A percentile compares a stretch with the other conserved stretches of the same genome.
These are phyloP conservation scores for Corythoichthys intestinalis DNA, from an alignment of 2,113 vertebrate genomes.

Conservation along the genomic window DNA sequence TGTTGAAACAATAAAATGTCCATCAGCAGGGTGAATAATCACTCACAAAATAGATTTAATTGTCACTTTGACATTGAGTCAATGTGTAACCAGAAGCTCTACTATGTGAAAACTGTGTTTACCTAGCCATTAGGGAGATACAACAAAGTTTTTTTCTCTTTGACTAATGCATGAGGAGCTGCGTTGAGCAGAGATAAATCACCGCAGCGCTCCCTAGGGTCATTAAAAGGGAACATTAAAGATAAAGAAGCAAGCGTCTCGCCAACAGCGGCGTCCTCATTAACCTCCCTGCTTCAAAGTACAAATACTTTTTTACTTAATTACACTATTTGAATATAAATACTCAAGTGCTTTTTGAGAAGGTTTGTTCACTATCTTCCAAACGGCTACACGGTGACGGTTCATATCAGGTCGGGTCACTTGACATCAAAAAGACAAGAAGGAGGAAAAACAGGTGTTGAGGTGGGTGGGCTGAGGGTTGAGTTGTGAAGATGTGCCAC, in stretches of 20 bases:
- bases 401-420: no score
- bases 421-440: not conserved
- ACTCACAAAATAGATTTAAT: not conserved
- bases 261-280: constrained; percentile 12
- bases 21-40: no score
- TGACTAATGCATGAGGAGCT: constrained; percentile 12
- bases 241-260: constrained; percentile 8
- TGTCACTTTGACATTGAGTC: not conserved
- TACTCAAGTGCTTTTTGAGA: not conserved
- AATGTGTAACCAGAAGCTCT: constrained; percentile 13
- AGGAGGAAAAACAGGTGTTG: constrained; percentile 33
- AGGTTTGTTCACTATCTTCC: no score
- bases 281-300: not conserved
- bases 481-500: constrained; percentile 23
- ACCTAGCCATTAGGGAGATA: constrained; percentile 6
- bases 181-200: constrained; percentile 13
- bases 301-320: not conserved
- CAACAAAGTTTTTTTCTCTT: constrained; percentile 11
- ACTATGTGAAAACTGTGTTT: constrained; percentile 28
- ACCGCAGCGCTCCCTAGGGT: not conserved
- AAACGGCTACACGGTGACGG: no score
- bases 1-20: no score
- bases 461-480: constrained; percentile 30
- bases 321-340: not conserved
- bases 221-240: constrained; percentile 22